Percentiles rank a stretch among this genome's conserved stretches.
phyloP scores from a whole-genome alignment of 23 tunicate species.

The Oikopleura albicans region DNA sequence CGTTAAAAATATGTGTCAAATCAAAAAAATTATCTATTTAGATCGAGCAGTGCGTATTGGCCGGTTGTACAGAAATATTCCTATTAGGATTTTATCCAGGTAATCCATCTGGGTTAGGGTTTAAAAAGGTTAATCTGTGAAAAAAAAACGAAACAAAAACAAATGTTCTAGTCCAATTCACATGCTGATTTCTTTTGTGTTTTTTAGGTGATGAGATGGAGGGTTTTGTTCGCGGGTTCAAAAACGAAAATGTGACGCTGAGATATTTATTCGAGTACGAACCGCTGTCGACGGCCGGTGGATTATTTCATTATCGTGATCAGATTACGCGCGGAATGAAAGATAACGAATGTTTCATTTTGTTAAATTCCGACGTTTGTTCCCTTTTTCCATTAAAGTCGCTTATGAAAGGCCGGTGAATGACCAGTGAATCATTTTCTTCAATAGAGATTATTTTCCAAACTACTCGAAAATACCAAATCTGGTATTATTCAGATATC shows the following conservation, averaged over 20 bases:
- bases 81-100: constrained; percentile 59
- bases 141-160: no score
- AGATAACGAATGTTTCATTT: constrained; percentile 33
- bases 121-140: no score
- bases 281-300: constrained; percentile 64
- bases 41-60: constrained; percentile 36
- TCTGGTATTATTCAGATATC: no score
- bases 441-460: no score
- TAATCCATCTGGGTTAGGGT: not conserved
- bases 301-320: constrained; percentile 74
- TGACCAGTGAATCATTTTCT: no score
- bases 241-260: constrained; percentile 20
- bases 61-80: constrained; percentile 29
- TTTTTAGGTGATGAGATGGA: constrained; percentile 27
- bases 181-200: not conserved
- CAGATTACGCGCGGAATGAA: constrained; percentile 31
- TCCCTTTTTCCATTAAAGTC: constrained; percentile 41
- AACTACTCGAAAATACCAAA: no score
- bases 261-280: constrained; percentile 52
- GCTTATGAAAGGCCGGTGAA: no score
- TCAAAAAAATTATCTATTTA: no score
- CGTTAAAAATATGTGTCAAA: no score
- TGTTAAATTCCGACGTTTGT: constrained; percentile 78
- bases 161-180: no score
- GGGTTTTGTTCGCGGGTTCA: constrained; percentile 25